Evolutionary conservation across 2,888 invertebrate genomes (phyloP).

Genomic region (Lasioglossum vierecki): DNA sequence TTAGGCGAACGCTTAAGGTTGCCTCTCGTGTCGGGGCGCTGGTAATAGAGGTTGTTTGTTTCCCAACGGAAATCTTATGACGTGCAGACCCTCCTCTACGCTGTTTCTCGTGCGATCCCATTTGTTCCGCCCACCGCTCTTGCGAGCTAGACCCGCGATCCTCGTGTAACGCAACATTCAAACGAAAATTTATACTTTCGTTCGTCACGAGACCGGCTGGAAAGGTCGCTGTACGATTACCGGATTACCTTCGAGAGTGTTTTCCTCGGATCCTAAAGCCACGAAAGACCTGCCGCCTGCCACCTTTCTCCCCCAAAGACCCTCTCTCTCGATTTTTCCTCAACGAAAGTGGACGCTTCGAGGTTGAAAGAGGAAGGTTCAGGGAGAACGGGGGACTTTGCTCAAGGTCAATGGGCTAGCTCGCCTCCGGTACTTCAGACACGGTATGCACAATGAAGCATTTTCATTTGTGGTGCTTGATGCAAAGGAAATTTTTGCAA

Average conservation of each 20-base stretch:
- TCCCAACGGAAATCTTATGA: constrained; percentile 74
- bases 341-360: neutral
- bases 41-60: constrained; percentile 71
- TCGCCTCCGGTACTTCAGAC: neutral
- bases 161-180: constrained; percentile 56
- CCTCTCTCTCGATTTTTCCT: constrained; percentile 5
- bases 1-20: constrained; percentile 62
- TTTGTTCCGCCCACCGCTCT: constrained; percentile 73
- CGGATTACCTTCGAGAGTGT: constrained; percentile 42
- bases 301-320: neutral
- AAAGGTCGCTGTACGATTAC: constrained; percentile 62
- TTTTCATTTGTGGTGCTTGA: neutral
- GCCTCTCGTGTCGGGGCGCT: constrained; percentile 53
- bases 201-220: constrained; percentile 57
- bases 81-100: constrained; percentile 72
- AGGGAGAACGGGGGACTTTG: neutral
- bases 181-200: constrained; percentile 64
- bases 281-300: neutral
- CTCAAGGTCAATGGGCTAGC: neutral
- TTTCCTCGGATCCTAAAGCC: neutral
- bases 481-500: no score
- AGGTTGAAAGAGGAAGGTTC: neutral
- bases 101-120: constrained; percentile 73
- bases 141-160: constrained; percentile 45
- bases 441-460: neutral